Evolutionary conservation across 2,888 invertebrate genomes (phyloP).

Genomic region (Catocala sponsa): DNA sequence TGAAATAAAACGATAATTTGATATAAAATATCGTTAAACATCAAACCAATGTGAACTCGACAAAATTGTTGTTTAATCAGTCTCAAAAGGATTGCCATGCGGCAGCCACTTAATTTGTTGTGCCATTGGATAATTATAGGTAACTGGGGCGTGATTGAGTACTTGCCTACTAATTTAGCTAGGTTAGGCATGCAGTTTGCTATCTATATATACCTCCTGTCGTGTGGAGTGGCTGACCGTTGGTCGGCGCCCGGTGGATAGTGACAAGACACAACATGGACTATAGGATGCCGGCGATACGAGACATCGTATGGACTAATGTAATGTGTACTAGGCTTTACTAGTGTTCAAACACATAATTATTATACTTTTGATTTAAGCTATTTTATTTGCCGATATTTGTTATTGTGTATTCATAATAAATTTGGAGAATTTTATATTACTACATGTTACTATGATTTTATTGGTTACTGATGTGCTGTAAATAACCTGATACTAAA

Average conservation of each 20-base stretch:
- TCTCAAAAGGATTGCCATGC: conserved; percentile 27
- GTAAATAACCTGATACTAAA: no score
- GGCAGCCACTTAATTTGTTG: conserved; percentile 39
- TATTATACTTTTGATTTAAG: no score
- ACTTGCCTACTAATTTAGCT: conserved; percentile 55
- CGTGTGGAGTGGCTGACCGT: conserved; percentile 19
- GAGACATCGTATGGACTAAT: conserved; percentile 27
- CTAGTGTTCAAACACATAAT: conserved; percentile 12
- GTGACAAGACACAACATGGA: conserved; percentile 25
- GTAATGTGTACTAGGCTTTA: conserved; percentile 34
- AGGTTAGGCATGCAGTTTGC: conserved; percentile 42
- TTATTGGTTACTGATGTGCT: no score
- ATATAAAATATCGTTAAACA: conserved; percentile 10
- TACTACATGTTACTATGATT: no score
- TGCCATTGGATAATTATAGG: conserved; percentile 39
- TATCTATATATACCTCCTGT: conserved; percentile 17
- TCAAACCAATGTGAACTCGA: conserved; percentile 7
- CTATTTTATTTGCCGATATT: no score
- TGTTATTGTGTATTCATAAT: no score
- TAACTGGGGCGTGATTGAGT: conserved; percentile 56
- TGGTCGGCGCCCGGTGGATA: conserved; percentile 17
- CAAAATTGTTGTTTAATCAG: conserved; percentile 31
- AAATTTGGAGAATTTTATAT: no score
- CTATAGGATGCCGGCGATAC: conserved; percentile 19
- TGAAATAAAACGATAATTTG: neutral